A percentile compares a stretch with the other conserved stretches of the same genome.
These are phyloP conservation scores for Imbricaverruca yamaguchii DNA, from an alignment of 2,888 invertebrate genomes.

Conservation along the genomic window DNA sequence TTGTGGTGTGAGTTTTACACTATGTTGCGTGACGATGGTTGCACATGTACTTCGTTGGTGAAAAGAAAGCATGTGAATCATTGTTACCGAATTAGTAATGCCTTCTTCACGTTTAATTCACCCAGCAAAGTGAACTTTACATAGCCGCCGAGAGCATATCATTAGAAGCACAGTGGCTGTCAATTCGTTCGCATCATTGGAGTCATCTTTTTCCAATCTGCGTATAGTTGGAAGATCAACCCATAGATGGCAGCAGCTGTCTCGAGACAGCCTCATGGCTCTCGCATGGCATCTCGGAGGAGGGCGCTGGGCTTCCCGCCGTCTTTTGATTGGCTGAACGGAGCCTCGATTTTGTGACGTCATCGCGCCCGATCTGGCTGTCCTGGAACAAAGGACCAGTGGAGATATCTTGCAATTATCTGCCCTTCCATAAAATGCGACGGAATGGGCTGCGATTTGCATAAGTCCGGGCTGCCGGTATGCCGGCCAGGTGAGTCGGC, in stretches of 20 bases:
- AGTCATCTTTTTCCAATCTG: too few relatives aligned
- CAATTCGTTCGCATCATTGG: too few relatives aligned
- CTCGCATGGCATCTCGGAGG: background rate
- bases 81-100: too few relatives aligned
- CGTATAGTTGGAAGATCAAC: background rate
- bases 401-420: conserved; percentile 9
- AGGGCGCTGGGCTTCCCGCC: background rate
- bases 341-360: background rate
- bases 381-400: conserved; percentile 15
- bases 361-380: background rate
- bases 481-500: background rate
- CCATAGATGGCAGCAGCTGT: conserved; percentile 18
- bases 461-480: background rate
- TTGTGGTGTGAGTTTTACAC: too few relatives aligned
- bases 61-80: too few relatives aligned
- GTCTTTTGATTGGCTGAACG: conserved; percentile 5
- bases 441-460: conserved; percentile 5
- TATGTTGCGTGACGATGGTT: too few relatives aligned
- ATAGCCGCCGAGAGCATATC: too few relatives aligned
- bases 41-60: too few relatives aligned
- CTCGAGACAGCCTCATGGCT: conserved; percentile 2
- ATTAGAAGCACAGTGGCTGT: too few relatives aligned
- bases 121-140: too few relatives aligned
- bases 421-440: background rate
- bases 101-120: too few relatives aligned